Evolutionary conservation across 2,797 vertebrate species (phyloP).

Genomic region (Enteromius thamalakanensis): DNA sequence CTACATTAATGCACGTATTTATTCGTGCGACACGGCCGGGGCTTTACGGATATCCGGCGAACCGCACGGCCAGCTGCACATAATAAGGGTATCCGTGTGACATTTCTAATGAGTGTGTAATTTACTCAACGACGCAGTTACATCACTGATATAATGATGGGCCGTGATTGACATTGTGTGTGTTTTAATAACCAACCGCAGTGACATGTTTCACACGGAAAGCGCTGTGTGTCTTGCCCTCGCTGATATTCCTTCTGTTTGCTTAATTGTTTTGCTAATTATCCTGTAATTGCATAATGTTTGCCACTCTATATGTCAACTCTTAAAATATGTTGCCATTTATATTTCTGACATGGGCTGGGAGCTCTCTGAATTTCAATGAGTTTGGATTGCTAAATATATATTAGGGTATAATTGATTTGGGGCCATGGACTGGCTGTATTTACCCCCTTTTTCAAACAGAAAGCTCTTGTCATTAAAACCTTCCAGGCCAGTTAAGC

Average conservation of each 20-base stretch:
- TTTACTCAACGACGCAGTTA: conserved; percentile 4
- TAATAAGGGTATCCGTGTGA: conserved; percentile 12
- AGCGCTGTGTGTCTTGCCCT: conserved; percentile 19
- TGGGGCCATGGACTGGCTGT: conserved; percentile 45
- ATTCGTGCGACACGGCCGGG: conserved; percentile 16
- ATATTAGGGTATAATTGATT: conserved; percentile 55
- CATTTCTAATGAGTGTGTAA: conserved; percentile 35
- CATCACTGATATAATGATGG: conserved; percentile 18
- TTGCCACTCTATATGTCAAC: conserved; percentile 53
- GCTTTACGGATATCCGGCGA: conserved; percentile 6
- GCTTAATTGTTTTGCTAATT: conserved; percentile 58
- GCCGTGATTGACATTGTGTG: conserved; percentile 28
- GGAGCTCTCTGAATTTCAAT: conserved; percentile 48
- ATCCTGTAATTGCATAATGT: conserved; percentile 47
- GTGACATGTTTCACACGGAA: conserved; percentile 17
- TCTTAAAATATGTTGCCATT: conserved; percentile 43
- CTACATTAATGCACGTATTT: conserved; percentile 54
- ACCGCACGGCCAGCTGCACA: not conserved
- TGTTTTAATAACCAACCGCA: conserved; percentile 10
- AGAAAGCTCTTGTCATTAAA: conserved; percentile 55
- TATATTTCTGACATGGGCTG: conserved; percentile 40
- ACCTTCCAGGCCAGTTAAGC: conserved; percentile 47
- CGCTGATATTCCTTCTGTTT: conserved; percentile 46
- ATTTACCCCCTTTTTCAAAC: conserved; percentile 56
- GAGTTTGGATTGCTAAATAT: conserved; percentile 30